phyloP scores from a whole-genome alignment of 2,888 invertebrate species.

The Hylaea fasciaria region DNA sequence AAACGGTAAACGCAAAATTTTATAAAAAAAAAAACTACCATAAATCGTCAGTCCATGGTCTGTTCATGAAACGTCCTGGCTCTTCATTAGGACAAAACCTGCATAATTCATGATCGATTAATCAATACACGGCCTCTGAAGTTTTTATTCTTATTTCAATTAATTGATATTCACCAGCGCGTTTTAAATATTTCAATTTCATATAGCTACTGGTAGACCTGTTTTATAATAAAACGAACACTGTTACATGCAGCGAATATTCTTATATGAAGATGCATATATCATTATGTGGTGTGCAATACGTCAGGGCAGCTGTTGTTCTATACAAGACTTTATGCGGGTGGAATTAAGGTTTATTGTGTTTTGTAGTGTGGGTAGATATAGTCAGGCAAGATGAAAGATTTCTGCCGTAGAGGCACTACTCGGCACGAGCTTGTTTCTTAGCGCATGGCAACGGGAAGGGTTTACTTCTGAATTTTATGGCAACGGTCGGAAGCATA shows the following conservation, averaged over 20 bases:
- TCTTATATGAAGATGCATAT: constrained; percentile 56
- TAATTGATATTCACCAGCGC: constrained; percentile 72
- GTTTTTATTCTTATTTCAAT: constrained; percentile 67
- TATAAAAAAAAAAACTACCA: too few relatives aligned
- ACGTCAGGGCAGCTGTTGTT: constrained; percentile 34
- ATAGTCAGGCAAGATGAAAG: constrained; percentile 58
- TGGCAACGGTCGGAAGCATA: background rate
- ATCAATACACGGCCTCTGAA: constrained; percentile 55
- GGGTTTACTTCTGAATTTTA: constrained; percentile 15
- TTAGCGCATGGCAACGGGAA: constrained; percentile 31
- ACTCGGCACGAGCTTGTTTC: constrained; percentile 53
- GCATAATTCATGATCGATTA: constrained; percentile 69
- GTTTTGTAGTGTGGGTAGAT: constrained; percentile 32
- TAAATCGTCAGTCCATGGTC: constrained; percentile 3
- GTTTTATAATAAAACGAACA: constrained; percentile 68
- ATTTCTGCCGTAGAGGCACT: constrained; percentile 60
- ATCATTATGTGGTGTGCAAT: constrained; percentile 53
- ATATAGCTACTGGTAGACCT: constrained; percentile 69
- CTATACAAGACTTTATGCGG: constrained; percentile 35
- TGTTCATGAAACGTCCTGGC: constrained; percentile 11
- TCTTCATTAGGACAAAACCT: constrained; percentile 35
- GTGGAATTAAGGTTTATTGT: constrained; percentile 35
- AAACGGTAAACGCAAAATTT: too few relatives aligned
- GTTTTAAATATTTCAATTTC: constrained; percentile 77
- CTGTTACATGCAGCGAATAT: constrained; percentile 50